These are phyloP conservation scores for Phenganax stokvisi DNA, from an alignment of 92 coral and sea anemone species.

Conservation along the genomic window DNA sequence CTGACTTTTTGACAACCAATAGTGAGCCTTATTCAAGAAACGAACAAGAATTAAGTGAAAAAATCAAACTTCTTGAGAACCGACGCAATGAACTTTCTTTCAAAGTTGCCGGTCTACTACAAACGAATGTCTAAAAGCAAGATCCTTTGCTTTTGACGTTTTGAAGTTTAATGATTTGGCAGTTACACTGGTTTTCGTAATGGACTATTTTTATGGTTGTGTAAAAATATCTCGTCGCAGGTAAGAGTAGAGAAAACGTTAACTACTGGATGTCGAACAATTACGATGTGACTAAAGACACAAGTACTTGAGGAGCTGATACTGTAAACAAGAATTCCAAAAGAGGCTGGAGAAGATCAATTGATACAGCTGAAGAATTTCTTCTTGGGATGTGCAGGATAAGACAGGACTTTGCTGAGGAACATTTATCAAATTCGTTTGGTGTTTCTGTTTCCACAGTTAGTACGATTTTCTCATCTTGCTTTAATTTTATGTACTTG, in stretches of 20 bases:
- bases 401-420: constrained; percentile 52
- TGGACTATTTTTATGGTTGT: constrained; percentile 40
- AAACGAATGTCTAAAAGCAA: constrained; percentile 23
- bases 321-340: neutral
- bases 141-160: constrained; percentile 13
- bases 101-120: no score
- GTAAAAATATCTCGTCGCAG: constrained; percentile 32
- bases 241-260: constrained; percentile 22
- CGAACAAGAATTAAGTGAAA: no score
- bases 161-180: constrained; percentile 29
- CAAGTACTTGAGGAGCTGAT: no score
- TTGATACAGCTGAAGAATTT: constrained; percentile 43
- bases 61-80: no score
- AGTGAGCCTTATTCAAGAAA: no score
- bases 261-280: neutral
- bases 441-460: constrained; percentile 52
- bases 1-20: no score
- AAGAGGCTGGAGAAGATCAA: constrained; percentile 40
- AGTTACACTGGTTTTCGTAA: constrained; percentile 39
- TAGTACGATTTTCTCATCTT: constrained; percentile 42
- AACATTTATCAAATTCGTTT: constrained; percentile 50
- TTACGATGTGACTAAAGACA: neutral
- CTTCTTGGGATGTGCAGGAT: constrained; percentile 57
- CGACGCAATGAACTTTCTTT: no score
- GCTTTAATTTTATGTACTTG: constrained; percentile 55